Evolutionary conservation across 2,888 invertebrate species (phyloP).

Genomic region (Drosophila conformis): DNA sequence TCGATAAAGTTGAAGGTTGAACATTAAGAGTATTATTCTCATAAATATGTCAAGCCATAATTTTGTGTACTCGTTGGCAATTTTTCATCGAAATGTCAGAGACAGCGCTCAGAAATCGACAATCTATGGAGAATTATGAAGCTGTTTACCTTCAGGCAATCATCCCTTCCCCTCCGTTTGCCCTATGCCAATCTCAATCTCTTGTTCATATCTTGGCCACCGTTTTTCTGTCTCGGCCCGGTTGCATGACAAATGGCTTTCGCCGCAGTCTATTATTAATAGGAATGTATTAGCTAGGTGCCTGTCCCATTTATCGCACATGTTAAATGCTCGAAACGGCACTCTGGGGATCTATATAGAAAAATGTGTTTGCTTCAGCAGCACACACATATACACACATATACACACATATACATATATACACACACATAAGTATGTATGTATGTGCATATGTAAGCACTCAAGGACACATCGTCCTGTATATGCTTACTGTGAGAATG

Average conservation of each 20-base stretch:
- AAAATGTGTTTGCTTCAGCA: constrained; percentile 37
- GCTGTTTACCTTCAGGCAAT: constrained; percentile 62
- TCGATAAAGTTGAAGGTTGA: constrained; percentile 7
- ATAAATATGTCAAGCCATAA: constrained; percentile 55
- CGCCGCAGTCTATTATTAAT: constrained; percentile 76
- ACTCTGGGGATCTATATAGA: constrained; percentile 71
- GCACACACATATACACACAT: background rate
- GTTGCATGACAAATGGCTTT: constrained; percentile 70
- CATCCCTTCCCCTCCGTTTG: constrained; percentile 7
- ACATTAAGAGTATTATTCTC: constrained; percentile 22
- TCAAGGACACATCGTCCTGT: constrained; percentile 29
- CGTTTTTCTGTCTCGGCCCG: constrained; percentile 18
- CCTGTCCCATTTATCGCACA: constrained; percentile 78
- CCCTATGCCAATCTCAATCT: constrained; percentile 5
- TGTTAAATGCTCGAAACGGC: constrained; percentile 67
- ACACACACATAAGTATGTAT: background rate
- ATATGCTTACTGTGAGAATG: constrained; percentile 27
- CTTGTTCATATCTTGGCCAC: background rate
- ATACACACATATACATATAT: background rate
- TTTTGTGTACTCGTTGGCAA: constrained; percentile 45
- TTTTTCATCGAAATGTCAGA: constrained; percentile 57
- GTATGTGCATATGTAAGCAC: constrained; percentile 1
- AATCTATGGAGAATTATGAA: constrained; percentile 62
- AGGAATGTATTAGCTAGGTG: constrained; percentile 70
- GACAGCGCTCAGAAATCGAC: constrained; percentile 55